These are phyloP conservation scores for Octodon degus DNA, from an alignment of 2,113 vertebrate species.

Conservation along the genomic window DNA sequence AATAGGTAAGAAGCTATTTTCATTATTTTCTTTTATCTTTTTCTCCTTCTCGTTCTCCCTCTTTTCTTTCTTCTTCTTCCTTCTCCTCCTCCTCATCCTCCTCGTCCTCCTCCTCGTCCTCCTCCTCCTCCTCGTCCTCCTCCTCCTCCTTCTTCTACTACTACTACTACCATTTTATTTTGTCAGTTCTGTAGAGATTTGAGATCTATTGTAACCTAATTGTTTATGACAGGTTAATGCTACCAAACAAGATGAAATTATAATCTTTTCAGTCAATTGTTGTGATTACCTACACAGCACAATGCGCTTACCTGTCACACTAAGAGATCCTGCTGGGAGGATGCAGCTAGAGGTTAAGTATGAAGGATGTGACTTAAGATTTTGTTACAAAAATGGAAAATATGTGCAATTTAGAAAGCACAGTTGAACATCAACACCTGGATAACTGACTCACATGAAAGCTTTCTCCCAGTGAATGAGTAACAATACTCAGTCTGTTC, in stretches of 20 bases:
- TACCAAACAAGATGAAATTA: constrained; percentile 68
- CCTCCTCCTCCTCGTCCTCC: neutral
- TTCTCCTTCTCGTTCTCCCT: neutral
- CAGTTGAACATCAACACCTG: neutral
- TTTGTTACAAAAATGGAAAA: neutral
- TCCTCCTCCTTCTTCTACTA: neutral
- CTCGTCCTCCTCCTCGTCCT: neutral
- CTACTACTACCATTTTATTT: neutral
- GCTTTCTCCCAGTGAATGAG: neutral
- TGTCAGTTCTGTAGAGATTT: constrained; percentile 39
- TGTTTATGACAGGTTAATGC: constrained; percentile 60
- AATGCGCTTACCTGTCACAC: constrained; percentile 46
- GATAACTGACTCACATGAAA: neutral
- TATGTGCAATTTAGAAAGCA: neutral
- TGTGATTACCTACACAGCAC: constrained; percentile 58
- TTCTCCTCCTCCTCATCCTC: too few species aligned
- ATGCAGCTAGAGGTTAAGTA: constrained; percentile 43
- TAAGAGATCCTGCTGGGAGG: constrained; percentile 58
- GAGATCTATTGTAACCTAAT: constrained; percentile 73
- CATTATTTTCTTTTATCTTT: neutral
- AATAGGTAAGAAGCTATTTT: constrained; percentile 43
- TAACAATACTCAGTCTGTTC: neutral
- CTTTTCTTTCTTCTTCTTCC: neutral
- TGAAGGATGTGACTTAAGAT: neutral
- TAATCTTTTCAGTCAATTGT: constrained; percentile 72